phyloP scores from a whole-genome alignment of 92 coral and sea anemone genomes.

The Bergia sp. region DNA sequence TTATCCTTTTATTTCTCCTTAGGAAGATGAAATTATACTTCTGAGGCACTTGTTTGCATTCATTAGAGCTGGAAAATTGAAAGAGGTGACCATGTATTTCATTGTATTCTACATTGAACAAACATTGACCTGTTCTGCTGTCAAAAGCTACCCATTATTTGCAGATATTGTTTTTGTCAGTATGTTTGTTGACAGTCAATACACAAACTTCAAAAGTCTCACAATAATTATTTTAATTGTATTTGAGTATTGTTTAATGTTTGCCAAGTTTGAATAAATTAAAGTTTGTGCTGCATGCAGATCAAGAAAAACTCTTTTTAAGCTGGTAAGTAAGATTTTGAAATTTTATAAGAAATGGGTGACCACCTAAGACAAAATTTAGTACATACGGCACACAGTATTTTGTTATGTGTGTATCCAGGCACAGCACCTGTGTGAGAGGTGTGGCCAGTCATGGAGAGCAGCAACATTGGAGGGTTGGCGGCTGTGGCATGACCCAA shows the following conservation, averaged over 20 bases:
- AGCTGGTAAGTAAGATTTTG: not conserved
- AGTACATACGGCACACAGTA: not conserved
- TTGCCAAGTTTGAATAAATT: too few relatives aligned
- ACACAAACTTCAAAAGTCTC: too few relatives aligned
- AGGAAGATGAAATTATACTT: constrained; percentile 96
- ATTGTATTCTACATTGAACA: not conserved
- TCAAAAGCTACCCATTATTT: not conserved
- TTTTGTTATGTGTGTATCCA: constrained; percentile 3
- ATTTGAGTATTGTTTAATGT: too few relatives aligned
- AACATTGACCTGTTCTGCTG: not conserved
- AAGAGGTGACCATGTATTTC: constrained; percentile 61
- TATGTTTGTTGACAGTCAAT: not conserved
- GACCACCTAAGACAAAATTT: not conserved
- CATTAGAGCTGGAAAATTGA: constrained; percentile 94
- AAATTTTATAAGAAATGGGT: not conserved
- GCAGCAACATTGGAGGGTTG: constrained; percentile 97
- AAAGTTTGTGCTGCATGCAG: not conserved
- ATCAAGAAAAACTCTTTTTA: not conserved
- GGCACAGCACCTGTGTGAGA: constrained; percentile 89
- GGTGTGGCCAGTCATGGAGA: constrained; percentile 94
- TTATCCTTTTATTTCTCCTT: not conserved
- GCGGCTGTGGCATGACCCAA: constrained; percentile 92
- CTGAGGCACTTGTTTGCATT: constrained; percentile 86
- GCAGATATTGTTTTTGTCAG: not conserved
- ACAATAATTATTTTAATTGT: too few relatives aligned